These are phyloP conservation scores for Danaus chrysippus DNA, from an alignment of 2,888 invertebrate species.

Conservation along the genomic window DNA sequence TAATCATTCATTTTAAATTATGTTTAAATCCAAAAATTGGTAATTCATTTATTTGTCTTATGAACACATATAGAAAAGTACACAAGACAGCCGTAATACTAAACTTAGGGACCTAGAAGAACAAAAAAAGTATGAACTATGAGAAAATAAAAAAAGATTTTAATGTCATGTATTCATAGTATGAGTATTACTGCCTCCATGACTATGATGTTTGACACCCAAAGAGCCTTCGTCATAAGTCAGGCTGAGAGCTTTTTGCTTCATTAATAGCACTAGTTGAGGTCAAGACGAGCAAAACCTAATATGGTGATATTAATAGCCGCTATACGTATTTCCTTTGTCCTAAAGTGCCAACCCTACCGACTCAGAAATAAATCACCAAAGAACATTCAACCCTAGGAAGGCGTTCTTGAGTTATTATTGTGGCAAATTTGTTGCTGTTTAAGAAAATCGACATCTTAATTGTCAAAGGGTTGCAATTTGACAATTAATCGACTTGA, in stretches of 20 bases:
- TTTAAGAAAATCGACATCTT: conserved; percentile 25
- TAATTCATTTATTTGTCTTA: too few species aligned
- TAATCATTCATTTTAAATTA: too few species aligned
- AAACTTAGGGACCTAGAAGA: too few species aligned
- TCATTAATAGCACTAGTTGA: not conserved
- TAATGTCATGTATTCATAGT: too few species aligned
- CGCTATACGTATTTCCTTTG: not conserved
- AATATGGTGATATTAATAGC: conserved; percentile 8
- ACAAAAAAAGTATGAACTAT: too few species aligned
- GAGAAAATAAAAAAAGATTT: too few species aligned
- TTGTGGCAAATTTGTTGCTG: conserved; percentile 29
- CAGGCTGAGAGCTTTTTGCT: not conserved
- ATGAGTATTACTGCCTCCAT: too few species aligned
- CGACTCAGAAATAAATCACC: conserved; percentile 23
- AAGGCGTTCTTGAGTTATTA: conserved; percentile 22
- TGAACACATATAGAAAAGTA: too few species aligned
- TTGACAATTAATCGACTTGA: too few species aligned
- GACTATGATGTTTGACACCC: not conserved
- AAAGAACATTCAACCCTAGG: conserved; percentile 9
- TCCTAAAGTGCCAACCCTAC: not conserved
- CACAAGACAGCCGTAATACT: too few species aligned
- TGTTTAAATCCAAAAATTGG: too few species aligned
- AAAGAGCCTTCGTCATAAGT: not conserved
- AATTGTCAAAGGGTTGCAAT: not conserved
- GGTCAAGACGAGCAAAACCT: not conserved